Percentiles rank a stretch among this genome's conserved stretches.
Evolutionary conservation across 2,797 vertebrate species (phyloP).

Genomic region (Pelodytes ibericus): DNA sequence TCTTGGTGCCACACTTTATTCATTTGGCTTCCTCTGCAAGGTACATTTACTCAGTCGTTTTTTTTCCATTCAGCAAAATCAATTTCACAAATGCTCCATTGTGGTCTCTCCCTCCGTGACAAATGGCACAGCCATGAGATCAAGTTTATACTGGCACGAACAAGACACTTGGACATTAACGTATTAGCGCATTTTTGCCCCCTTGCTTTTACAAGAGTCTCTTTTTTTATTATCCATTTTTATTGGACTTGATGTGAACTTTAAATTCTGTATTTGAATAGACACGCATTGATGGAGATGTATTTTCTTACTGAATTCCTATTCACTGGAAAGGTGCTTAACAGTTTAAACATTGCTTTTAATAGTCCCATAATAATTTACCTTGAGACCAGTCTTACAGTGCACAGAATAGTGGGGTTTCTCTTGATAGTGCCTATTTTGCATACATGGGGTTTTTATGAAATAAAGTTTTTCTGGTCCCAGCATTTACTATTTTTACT

Average conservation of each 20-base stretch:
- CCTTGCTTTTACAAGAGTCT: background rate
- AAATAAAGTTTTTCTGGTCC: too few relatives aligned
- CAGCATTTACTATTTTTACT: too few relatives aligned
- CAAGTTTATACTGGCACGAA: slow-evolving; percentile 1
- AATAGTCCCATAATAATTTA: too few relatives aligned
- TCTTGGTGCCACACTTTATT: slow-evolving; percentile 30
- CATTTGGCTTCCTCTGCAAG: background rate
- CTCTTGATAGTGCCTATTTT: too few relatives aligned
- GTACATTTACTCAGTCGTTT: background rate
- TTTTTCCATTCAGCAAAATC: slow-evolving; percentile 23
- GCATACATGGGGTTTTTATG: too few relatives aligned
- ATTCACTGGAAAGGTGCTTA: too few relatives aligned
- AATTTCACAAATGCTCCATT: slow-evolving; percentile 34
- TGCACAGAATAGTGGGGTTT: too few relatives aligned
- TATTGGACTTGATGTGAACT: background rate
- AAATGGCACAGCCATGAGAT: slow-evolving; percentile 12
- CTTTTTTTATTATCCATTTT: too few relatives aligned
- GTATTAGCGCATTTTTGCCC: background rate
- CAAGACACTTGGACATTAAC: slow-evolving; percentile 2
- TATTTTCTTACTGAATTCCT: too few relatives aligned
- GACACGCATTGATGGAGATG: background rate
- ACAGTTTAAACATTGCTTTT: too few relatives aligned
- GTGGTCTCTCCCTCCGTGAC: background rate
- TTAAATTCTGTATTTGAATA: background rate
- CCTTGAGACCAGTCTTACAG: too few relatives aligned